Conservation (phyloP, 2,888 invertebrate genomes). For the Ectropis crepuscularia region DNA sequence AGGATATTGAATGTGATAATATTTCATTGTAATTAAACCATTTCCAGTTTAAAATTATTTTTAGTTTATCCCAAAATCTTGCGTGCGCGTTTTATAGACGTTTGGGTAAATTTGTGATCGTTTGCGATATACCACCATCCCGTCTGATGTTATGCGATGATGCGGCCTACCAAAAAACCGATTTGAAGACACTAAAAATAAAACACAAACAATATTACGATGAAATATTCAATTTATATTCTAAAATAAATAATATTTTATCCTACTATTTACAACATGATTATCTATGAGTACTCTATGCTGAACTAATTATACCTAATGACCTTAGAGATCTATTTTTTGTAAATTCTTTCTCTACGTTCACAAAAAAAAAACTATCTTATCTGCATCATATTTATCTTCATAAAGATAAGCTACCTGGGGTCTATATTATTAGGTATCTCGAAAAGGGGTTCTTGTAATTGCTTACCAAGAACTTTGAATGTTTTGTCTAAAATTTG, state of each 20-base stretch:
- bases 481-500: too few species aligned
- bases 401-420: not conserved
- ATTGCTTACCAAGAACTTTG: not conserved
- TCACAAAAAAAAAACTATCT: not conserved
- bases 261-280: slow-evolving; percentile 31
- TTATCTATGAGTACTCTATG: too few species aligned
- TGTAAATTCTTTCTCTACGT: not conserved
- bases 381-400: not conserved
- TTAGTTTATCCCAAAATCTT: not conserved
- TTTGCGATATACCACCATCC: too few species aligned
- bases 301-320: too few species aligned
- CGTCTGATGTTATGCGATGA: too few species aligned
- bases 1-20: slow-evolving; percentile 2
- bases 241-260: slow-evolving; percentile 29
- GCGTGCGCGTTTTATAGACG: too few species aligned
- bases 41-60: not conserved
- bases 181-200: not conserved
- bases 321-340: slow-evolving; percentile 7
- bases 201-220: not conserved
- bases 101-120: too few species aligned
- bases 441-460: not conserved
- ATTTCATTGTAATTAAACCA: slow-evolving; percentile 4
- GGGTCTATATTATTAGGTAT: too few species aligned
- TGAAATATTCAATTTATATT: slow-evolving; percentile 29
- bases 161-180: too few species aligned